Base-by-base conservation (phyloP, 2,888 invertebrate species). In the Heptascelio sp. region DNA sequence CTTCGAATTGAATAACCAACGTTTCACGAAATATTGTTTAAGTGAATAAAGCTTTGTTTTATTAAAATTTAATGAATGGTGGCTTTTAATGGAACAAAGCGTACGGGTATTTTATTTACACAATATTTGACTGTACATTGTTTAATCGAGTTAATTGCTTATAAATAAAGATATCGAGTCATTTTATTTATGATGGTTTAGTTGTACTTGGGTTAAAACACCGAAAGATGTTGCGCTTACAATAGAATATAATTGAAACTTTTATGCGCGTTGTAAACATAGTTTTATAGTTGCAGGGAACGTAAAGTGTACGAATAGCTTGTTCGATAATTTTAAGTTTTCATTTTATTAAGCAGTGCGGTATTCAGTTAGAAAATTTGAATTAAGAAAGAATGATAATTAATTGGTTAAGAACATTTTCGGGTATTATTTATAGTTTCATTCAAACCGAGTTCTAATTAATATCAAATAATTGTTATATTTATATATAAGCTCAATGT, bases 191-290 rank as follows among this genome's bases (percentile, higher is more conserved):
- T 62, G 57, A 30, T 11, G 23, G 46, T 46, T 68, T 62, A 57
- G 72, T 51, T 72, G 57, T 19, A 49, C 30, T 70, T 59, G n/a
- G 19, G 19, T 6, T 23, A 43, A 70, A 70, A 46, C 43, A 19
- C 15, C 46, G 26, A 26, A 37, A 57, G 57, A 30, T 57, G 34
- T 51, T 59, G 37, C 40, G 34, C 25, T 62, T 60, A 60, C 37
- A 53, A 37, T 26, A 62, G 53, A 53, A n/a, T 30, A 64, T 55
- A 73, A 73, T 73, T 73, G 55, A 73, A 73, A 73, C 43, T 73
- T 55, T 73, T 75, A 57, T 65, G 57, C 46, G 17, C 43, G 57
- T 34, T 75, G 65, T 46, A 75, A 75, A 65, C 65, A 57, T 73
- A 73, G 55, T 57, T 75, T 75, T 75, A 75, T 57, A 46, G 57